Base-by-base conservation (phyloP, 2,797 vertebrate species). In the Somateria mollissima region DNA sequence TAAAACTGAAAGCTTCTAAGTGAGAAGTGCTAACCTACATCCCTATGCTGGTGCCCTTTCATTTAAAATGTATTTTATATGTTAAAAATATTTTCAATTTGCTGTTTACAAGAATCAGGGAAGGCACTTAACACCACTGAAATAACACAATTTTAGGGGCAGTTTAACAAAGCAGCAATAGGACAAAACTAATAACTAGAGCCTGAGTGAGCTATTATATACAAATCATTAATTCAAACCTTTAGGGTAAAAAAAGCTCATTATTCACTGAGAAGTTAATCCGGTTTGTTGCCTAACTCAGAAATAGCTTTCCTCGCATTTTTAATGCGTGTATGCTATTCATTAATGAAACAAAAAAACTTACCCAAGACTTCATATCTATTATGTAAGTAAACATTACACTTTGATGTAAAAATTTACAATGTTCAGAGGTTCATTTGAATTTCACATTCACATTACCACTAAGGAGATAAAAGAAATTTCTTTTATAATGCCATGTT, bases 181-280 rank as follows among this genome's bases (percentile, higher is more conserved):
- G 62, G 65, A 96, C 83, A 94, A 97, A 93, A 89, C n/a, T 95
- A 97, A 72, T 89, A 96, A 90, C 71, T 75, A 45, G 13, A 64
- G 87, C 37, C 45, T 61, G 49, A 90, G 41, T 54, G 49, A 89
- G 53, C 15, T 82, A 90, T 89, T 97, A 96, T 72, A 74, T 57
- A 94, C 56, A 97, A 97, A 96, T 83, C 94, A 95, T 97, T 98
- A 97, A 96, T 96, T 97, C 92, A 97, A 95, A 97, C 90, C 96
- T 97, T 86, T 71, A 94, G 95, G 94, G 92, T 91, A 96, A 96
- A 96, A 92, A 76, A 80, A 36, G 13, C 30, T 85, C 49, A 97
- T 94, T 96, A 96, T 95, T 96, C 74, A 84, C 57, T 65, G 45
- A 75, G 70, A 94, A 92, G 91, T 95, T 92, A 95, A 94, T 93